Conservation (phyloP, 2,888 invertebrate species). For the Nephrotoma appendiculata region DNA sequence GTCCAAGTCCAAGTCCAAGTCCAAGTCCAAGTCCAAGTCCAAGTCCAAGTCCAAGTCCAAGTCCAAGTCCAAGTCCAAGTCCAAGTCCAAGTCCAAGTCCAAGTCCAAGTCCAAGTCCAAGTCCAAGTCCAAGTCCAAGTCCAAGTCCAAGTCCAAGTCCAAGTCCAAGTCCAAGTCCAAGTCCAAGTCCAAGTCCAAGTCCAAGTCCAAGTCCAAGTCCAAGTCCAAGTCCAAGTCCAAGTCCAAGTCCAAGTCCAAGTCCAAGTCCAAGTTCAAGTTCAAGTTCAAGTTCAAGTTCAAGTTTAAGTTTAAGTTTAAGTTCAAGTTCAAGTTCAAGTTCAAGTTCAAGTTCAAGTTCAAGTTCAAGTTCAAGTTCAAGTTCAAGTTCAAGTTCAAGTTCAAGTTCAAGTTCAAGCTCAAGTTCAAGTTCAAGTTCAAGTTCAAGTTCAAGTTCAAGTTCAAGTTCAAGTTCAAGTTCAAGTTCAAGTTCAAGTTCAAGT, state of each 20-base stretch:
- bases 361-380: background rate
- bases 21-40: background rate
- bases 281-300: background rate
- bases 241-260: background rate
- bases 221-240: background rate
- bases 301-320: background rate
- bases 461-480: background rate
- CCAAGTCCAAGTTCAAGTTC: background rate
- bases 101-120: background rate
- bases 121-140: background rate
- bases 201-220: background rate
- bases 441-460: background rate
- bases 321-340: background rate
- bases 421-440: background rate
- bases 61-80: background rate
- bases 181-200: background rate
- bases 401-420: background rate
- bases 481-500: background rate
- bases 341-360: background rate
- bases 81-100: background rate
- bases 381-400: background rate
- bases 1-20: background rate
- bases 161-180: background rate
- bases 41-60: background rate
- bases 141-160: background rate